Conservation (phyloP, 2,888 invertebrate genomes). For the Agrochola macilenta region DNA sequence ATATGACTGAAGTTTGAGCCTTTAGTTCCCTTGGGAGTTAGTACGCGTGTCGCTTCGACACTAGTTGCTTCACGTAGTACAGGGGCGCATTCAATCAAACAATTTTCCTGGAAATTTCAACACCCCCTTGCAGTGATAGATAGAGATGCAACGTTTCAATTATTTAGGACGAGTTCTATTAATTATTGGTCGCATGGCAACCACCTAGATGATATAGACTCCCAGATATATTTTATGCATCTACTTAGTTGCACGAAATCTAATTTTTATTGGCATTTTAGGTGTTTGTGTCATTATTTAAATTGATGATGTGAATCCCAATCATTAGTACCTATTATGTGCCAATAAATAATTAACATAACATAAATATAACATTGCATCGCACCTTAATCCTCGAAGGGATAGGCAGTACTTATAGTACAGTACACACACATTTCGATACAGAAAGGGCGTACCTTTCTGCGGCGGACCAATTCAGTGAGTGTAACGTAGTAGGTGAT, state of each 20-base stretch:
- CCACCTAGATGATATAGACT: not conserved
- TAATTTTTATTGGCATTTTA: not conserved
- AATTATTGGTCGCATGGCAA: constrained; percentile 31
- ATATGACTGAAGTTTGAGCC: constrained; percentile 45
- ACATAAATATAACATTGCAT: not conserved
- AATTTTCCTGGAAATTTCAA: constrained; percentile 43
- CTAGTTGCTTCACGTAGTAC: constrained; percentile 62
- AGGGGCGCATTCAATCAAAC: constrained; percentile 52
- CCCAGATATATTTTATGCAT: not conserved
- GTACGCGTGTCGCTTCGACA: constrained; percentile 37
- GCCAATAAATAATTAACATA: not conserved
- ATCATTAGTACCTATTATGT: not conserved
- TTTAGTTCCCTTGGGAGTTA: constrained; percentile 31
- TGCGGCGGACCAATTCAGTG: no score
- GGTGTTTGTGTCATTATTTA: not conserved
- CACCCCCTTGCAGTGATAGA: constrained; percentile 36
- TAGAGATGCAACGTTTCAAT: constrained; percentile 38
- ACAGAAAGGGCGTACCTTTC: no score
- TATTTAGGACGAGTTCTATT: constrained; percentile 25
- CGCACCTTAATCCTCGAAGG: not conserved
- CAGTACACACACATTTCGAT: not conserved
- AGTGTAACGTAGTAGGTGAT: no score
- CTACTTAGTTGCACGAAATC: not conserved
- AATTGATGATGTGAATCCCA: not conserved
- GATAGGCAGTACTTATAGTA: not conserved